Conservation (phyloP, 2,888 invertebrate genomes). For the Autographa pulchrina region DNA sequence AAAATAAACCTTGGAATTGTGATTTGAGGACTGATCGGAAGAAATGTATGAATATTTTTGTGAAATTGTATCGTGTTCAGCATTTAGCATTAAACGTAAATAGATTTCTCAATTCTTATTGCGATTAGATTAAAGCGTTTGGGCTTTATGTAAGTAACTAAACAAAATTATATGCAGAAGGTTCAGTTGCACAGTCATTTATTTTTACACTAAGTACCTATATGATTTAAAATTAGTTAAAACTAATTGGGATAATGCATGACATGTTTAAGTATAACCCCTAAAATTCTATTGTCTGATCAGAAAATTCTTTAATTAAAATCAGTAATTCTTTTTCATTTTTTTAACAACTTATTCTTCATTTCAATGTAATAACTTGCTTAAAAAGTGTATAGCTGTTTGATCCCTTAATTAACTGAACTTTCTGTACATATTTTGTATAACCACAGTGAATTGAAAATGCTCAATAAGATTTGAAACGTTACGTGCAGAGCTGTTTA, state of each 20-base stretch:
- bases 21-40: conserved; percentile 36
- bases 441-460: conserved; percentile 33
- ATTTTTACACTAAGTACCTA: too few species aligned
- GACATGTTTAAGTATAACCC: too few species aligned
- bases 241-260: too few species aligned
- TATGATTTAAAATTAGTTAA: background rate
- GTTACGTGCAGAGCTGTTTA: conserved; percentile 33
- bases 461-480: conserved; percentile 41
- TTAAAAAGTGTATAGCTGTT: too few species aligned
- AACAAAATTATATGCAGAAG: conserved; percentile 22
- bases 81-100: conserved; percentile 13
- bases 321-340: background rate
- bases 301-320: too few species aligned
- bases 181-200: background rate
- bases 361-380: background rate
- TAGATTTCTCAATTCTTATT: conserved; percentile 11
- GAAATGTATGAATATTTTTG: conserved; percentile 39
- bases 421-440: conserved; percentile 13
- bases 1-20: conserved; percentile 32
- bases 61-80: conserved; percentile 24
- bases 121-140: conserved; percentile 23
- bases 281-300: too few species aligned
- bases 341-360: background rate
- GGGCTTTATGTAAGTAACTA: conserved; percentile 17
- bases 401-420: background rate